phyloP scores from a whole-genome alignment of 2,113 vertebrate species.

The Chauna torquata region DNA sequence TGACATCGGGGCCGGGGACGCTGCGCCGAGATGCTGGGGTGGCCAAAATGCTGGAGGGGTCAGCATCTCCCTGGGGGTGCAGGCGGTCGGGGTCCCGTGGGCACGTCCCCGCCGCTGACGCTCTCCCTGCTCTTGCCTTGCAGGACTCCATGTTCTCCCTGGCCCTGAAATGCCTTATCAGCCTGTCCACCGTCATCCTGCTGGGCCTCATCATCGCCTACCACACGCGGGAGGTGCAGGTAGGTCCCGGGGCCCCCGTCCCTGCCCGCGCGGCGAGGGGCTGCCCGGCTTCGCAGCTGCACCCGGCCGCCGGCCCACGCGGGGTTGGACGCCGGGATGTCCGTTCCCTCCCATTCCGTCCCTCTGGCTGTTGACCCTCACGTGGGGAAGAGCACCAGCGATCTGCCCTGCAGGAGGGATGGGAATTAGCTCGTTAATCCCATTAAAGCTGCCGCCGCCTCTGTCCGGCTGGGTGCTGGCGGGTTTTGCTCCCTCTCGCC shows the following conservation, averaged over 20 bases:
- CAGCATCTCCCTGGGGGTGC: neutral
- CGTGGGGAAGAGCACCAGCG: neutral
- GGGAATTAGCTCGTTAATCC: neutral
- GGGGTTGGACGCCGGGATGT: neutral
- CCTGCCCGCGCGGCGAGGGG: rapidly evolving
- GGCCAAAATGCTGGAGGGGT: rapidly evolving
- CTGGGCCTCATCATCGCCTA: slow-evolving; percentile 84
- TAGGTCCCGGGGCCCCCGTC: neutral
- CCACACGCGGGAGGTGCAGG: slow-evolving; percentile 84
- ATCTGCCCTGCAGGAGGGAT: neutral
- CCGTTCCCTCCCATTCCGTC: neutral
- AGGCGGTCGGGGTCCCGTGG: neutral
- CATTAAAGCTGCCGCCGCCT: neutral
- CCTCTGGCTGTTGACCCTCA: too few relatives aligned
- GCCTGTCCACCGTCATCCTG: slow-evolving; percentile 82
- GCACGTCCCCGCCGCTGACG: neutral
- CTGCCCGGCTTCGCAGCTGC: neutral
- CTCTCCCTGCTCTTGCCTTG: neutral
- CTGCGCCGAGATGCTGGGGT: neutral
- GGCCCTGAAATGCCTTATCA: slow-evolving; percentile 88
- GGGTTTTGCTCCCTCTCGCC: neutral
- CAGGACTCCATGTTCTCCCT: slow-evolving; percentile 87
- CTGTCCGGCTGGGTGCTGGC: neutral
- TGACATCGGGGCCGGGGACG: neutral
- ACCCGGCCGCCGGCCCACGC: neutral